Percentiles rank a stretch among this genome's conserved stretches.
phyloP scores from a whole-genome alignment of 2,797 vertebrate genomes.

The Crypturellus tataupa region DNA sequence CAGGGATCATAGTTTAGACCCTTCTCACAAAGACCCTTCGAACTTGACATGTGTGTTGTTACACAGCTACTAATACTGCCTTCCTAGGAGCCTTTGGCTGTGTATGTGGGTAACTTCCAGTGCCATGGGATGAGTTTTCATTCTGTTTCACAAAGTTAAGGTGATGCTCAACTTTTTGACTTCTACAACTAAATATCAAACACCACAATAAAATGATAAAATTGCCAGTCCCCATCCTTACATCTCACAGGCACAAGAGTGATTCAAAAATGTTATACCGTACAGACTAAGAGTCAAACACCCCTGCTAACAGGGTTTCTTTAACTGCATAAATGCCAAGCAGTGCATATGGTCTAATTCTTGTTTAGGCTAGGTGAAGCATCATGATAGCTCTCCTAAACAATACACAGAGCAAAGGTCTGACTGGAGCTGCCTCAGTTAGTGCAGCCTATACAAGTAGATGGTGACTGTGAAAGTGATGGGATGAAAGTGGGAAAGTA shows the following conservation, averaged over 20 bases:
- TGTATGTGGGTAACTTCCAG: fast-evolving
- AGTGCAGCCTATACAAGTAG: not conserved
- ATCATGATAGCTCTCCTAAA: not conserved
- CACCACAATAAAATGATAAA: not conserved
- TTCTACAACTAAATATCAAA: not conserved
- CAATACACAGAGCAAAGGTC: not conserved
- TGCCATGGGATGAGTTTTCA: not conserved
- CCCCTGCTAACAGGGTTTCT: not conserved
- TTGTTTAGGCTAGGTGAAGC: not conserved
- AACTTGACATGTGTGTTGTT: not conserved
- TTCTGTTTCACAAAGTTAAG: not conserved
- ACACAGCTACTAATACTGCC: not conserved
- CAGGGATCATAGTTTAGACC: not conserved
- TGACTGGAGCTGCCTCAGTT: not conserved
- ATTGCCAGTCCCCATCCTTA: not conserved
- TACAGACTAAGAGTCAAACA: not conserved
- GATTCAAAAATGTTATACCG: not conserved
- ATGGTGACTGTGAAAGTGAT: too few relatives aligned
- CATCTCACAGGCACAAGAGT: not conserved
- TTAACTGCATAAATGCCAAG: not conserved
- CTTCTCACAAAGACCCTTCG: not conserved
- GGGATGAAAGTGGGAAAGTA: too few relatives aligned
- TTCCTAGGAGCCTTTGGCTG: not conserved
- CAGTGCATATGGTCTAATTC: not conserved
- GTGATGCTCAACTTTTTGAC: not conserved